These are phyloP conservation scores for Eutrigla gurnardus DNA, from an alignment of 2,797 vertebrate species.

Conservation along the genomic window DNA sequence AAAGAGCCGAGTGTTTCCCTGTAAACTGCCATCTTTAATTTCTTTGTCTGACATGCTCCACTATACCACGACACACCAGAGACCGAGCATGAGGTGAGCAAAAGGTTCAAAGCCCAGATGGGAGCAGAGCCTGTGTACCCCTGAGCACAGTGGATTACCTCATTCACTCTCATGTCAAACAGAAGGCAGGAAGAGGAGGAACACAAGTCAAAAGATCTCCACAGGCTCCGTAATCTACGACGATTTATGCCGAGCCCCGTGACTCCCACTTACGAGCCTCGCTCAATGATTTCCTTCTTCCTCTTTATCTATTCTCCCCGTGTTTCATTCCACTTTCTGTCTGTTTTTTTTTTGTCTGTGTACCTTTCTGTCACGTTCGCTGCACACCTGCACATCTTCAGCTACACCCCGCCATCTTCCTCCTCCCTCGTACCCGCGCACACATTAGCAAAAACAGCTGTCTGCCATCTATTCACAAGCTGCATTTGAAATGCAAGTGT, in stretches of 20 bases:
- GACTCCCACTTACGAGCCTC: conserved; percentile 65
- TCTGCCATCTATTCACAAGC: conserved; percentile 58
- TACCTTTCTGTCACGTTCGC: conserved; percentile 65
- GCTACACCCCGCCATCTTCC: conserved; percentile 43
- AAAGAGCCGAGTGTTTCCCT: conserved; percentile 79
- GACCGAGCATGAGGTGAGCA: conserved; percentile 76
- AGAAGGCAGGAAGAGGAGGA: conserved; percentile 76
- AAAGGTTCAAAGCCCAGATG: conserved; percentile 83
- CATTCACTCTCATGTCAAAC: conserved; percentile 79
- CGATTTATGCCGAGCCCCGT: conserved; percentile 70
- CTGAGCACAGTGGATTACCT: conserved; percentile 76
- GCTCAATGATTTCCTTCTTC: conserved; percentile 69
- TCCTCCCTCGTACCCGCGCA: conserved; percentile 38
- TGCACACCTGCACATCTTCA: conserved; percentile 67
- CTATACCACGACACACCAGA: conserved; percentile 73
- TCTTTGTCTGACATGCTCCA: conserved; percentile 80
- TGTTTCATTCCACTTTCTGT: conserved; percentile 63
- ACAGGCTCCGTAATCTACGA: conserved; percentile 76
- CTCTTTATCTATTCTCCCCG: conserved; percentile 70
- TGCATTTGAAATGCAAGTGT: conserved; percentile 32
- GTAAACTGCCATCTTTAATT: conserved; percentile 86
- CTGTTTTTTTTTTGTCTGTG: conserved; percentile 62
- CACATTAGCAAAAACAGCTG: conserved; percentile 67
- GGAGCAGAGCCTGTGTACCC: conserved; percentile 75
- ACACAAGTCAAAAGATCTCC: conserved; percentile 80